Conservation (phyloP, 2,797 vertebrate species). For the Synanceia verrucosa region DNA sequence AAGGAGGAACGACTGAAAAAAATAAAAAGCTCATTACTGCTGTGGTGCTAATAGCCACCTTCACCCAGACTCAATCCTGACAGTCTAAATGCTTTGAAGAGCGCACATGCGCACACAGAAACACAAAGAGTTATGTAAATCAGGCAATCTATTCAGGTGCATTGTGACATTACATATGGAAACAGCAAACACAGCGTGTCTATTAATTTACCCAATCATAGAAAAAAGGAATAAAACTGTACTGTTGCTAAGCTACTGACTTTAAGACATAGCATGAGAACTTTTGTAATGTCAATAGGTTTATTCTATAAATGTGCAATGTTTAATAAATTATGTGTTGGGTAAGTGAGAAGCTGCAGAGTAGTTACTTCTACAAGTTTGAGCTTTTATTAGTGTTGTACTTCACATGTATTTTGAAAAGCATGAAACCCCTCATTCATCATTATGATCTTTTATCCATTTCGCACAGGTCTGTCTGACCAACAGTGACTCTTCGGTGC, state of each 20-base stretch:
- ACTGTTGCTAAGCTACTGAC: conserved; percentile 64
- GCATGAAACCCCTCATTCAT: neutral
- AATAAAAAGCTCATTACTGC: conserved; percentile 55
- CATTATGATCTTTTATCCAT: neutral
- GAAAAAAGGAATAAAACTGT: conserved; percentile 5
- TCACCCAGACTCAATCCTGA: conserved; percentile 14
- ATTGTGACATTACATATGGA: neutral
- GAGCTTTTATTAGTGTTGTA: neutral
- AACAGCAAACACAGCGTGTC: neutral
- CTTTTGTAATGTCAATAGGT: neutral
- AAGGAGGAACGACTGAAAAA: conserved; percentile 10
- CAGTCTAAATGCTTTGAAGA: conserved; percentile 17
- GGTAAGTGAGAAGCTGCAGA: neutral
- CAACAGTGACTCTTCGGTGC: neutral
- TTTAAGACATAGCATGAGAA: neutral
- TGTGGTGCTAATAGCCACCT: conserved; percentile 25
- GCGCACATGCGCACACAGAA: neutral
- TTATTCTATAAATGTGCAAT: neutral
- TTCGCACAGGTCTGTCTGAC: neutral
- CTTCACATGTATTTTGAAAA: conserved; percentile 6
- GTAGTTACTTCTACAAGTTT: neutral
- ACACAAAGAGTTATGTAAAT: neutral
- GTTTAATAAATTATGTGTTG: neutral
- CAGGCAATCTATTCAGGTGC: neutral
- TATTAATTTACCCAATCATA: neutral